These are phyloP conservation scores for Eilema griseolum DNA, from an alignment of 2,888 invertebrate genomes.

Conservation along the genomic window DNA sequence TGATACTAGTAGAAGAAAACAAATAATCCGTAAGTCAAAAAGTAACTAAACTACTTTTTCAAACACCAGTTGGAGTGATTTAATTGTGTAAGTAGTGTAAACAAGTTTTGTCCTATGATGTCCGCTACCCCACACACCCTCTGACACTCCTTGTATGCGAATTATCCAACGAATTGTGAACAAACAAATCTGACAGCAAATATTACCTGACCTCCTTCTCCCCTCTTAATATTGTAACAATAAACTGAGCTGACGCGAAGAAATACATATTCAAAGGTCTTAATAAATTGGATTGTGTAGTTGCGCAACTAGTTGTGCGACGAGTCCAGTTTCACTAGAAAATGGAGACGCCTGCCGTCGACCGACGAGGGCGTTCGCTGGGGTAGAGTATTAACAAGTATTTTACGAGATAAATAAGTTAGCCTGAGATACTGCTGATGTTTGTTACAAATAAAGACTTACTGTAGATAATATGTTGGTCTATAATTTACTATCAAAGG, in stretches of 20 bases:
- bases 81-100: conserved; percentile 84
- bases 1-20: conserved; percentile 27
- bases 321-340: conserved; percentile 55
- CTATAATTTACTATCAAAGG: conserved; percentile 34
- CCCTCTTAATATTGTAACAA: conserved; percentile 45
- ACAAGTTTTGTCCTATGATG: conserved; percentile 73
- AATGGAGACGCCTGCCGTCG: conserved; percentile 70
- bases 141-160: conserved; percentile 56
- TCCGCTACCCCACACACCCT: conserved; percentile 59
- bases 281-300: conserved; percentile 61
- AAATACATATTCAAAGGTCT: conserved; percentile 66
- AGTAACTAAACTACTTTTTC: conserved; percentile 62
- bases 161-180: conserved; percentile 63
- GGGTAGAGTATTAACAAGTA: conserved; percentile 83
- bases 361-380: conserved; percentile 60
- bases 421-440: conserved; percentile 76
- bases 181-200: conserved; percentile 63
- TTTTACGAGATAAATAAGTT: conserved; percentile 84
- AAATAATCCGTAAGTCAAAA: conserved; percentile 48
- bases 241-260: conserved; percentile 51
- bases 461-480: conserved; percentile 39
- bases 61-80: conserved; percentile 74
- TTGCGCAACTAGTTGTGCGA: conserved; percentile 56
- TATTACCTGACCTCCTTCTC: conserved; percentile 53
- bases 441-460: conserved; percentile 56